Percentiles rank a stretch among this genome's conserved stretches.
phyloP scores from a whole-genome alignment of 2,113 vertebrate genomes.

The Corvus hawaiiensis region DNA sequence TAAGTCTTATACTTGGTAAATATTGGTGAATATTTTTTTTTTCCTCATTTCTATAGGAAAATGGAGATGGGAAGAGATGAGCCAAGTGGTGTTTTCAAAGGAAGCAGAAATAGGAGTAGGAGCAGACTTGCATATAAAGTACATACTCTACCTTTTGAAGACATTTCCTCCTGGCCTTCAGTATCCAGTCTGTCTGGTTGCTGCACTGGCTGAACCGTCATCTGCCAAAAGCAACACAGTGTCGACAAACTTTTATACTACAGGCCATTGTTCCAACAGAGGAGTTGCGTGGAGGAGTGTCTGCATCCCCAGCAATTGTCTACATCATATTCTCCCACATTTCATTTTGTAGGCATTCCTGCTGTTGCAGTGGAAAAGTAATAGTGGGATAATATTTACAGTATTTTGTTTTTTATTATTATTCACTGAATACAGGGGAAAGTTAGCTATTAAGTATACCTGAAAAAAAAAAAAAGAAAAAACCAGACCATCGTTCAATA shows the following conservation, averaged over 20 bases:
- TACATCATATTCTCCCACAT: background rate
- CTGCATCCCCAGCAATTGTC: background rate
- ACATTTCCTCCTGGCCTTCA: background rate
- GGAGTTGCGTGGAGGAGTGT: background rate
- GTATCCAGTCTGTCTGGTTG: constrained; percentile 43
- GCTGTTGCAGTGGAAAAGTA: background rate
- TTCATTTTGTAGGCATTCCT: background rate
- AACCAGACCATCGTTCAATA: background rate
- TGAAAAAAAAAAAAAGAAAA: background rate
- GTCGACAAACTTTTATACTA: background rate
- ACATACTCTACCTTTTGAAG: background rate
- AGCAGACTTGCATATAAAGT: background rate
- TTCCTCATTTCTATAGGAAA: background rate
- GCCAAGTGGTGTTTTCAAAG: background rate
- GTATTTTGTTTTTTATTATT: background rate
- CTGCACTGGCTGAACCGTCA: background rate
- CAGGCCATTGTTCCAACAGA: background rate
- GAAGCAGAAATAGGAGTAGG: background rate
- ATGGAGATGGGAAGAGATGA: background rate
- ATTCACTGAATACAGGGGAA: background rate
- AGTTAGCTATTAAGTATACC: background rate
- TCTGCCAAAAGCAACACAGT: background rate
- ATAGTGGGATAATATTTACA: background rate
- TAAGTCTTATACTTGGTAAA: background rate
- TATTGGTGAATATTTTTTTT: background rate